Base-by-base conservation (phyloP, 2,113 vertebrate genomes). In the Syrrhaptes paradoxus region DNA sequence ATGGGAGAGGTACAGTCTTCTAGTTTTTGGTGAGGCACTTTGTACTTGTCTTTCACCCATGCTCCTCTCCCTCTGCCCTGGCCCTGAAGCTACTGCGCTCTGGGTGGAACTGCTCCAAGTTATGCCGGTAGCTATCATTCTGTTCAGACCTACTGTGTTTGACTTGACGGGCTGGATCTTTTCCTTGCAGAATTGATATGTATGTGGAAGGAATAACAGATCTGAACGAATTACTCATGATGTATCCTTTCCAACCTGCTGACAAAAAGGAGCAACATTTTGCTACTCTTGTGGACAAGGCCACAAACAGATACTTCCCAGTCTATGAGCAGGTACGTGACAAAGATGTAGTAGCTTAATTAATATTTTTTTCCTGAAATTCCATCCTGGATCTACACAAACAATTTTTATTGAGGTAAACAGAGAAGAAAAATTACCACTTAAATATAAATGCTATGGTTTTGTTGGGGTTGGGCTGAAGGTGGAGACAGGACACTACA, bases 181-280 rank as follows among this genome's bases (percentile, higher is more conserved):
- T 94, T 80, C 15, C n/a, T 75, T 93, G 48, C 89, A 99, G 99
- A 96, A 98, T 99, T 63, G 98, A 99, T 95, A 98, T 98, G 97
- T 99, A 99, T 41, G 91, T 97, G 21, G 98, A 99, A 85, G 98
- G 96, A 49, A 3, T 96, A 11, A 75, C 70, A 0, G 98, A 99
- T 70, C 80, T 98, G 18, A 97, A 98, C 32, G 98, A 98, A 5
- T 84, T 98, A 90, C 54, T 99, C 1, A 96, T 98, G 89, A 4
- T 3, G 0, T 28, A 97, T 58, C 5, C 21, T 18, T 93, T 98
- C 67, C 54, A 58, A 14, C 11, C 95, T 31, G 73, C 91, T 0
- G 97, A 97, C 6, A 67, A 98, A 31, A 78, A 76, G 38, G 88
- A 97, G 49, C 13, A 90, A 31, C 88, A 98, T 31, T 58, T 98